A percentile compares a stretch with the other conserved stretches of the same genome.
phyloP scores from a whole-genome alignment of 1,140 invertebrate species.

The Pseudobourletiella spinata region DNA sequence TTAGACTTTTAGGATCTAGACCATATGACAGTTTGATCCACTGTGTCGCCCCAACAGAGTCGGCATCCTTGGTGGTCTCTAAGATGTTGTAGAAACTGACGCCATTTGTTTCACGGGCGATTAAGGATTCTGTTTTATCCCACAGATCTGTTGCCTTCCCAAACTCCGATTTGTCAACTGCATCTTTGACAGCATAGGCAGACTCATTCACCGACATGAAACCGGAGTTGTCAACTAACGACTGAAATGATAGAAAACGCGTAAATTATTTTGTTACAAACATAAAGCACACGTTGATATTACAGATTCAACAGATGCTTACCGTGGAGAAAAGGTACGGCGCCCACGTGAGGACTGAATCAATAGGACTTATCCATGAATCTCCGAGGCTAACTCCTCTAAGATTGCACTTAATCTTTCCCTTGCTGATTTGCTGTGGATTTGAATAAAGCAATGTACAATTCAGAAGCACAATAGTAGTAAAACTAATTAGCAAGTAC shows the following conservation, averaged over 20 bases:
- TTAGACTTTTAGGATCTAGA: no score
- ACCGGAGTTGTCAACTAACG: constrained; percentile 45
- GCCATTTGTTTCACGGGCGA: constrained; percentile 48
- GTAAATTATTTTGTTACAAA: no score
- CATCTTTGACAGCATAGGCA: constrained; percentile 39
- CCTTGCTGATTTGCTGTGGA: constrained; percentile 54
- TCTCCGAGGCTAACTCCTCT: constrained; percentile 70
- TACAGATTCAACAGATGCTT: constrained; percentile 38
- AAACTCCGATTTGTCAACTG: constrained; percentile 45
- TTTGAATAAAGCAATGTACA: constrained; percentile 31
- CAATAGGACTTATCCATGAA: constrained; percentile 75
- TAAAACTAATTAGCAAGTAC: constrained; percentile 17
- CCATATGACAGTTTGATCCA: no score
- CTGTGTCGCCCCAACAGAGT: neutral
- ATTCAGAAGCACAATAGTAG: constrained; percentile 8
- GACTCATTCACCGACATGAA: constrained; percentile 39
- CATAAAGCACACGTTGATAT: no score
- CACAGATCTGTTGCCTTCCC: constrained; percentile 53
- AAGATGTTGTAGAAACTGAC: constrained; percentile 77
- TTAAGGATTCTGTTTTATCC: constrained; percentile 51
- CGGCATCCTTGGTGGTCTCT: constrained; percentile 40
- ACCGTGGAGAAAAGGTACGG: constrained; percentile 61
- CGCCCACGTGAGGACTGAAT: constrained; percentile 68
- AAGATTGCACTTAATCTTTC: constrained; percentile 59
- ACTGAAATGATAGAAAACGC: no score